Evolutionary conservation across 2,797 vertebrate species (phyloP), one percentile per base, ranked within the genome.

Genomic region (Emys orbicularis): DNA sequence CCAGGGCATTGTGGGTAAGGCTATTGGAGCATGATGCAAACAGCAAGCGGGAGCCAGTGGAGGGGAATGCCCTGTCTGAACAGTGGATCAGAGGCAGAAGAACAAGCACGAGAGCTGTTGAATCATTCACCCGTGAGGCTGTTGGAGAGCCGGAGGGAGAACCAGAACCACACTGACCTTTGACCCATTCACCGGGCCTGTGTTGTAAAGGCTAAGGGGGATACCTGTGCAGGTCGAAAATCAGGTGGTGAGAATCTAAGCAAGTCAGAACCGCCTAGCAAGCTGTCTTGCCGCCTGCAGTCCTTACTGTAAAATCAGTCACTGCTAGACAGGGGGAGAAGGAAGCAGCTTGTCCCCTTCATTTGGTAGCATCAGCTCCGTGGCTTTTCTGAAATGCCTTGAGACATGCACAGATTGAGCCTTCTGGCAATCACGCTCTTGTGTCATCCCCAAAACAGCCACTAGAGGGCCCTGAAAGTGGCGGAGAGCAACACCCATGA

Each of bases 31-130:
- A 41, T 5, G n/a, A 41, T 72, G n/a, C 65, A 72, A 21, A 37
- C 21, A 23, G 5, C 65, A 10, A 19, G n/a, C 5, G 18, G n/a
- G 16, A 18, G 65, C n/a, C 18, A 21, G 65, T 9, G 18, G 16
- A 37, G 15, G n/a, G 34, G 8, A 37, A n/a, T 72, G 65, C n/a
- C 65, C 18, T 21, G n/a, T 57, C 47, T 37, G 88, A 95, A 27
- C 94, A 97, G 91, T 94, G 97, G 95, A 92, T 61, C 88, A 95
- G 93, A 94, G 92, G 94, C 91, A 54, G 54, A 77, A 81, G 81
- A 81, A 92, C 88, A 92, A 95, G 91, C 95, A 3, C 0, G 0
- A 89, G 94, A 97, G 97, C n/a, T 8, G 3, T 59, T 59, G 65
- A 37, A 72, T 72, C 9, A 11, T 41, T n/a, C n/a, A 21, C n/a